Conservation (phyloP, 2,113 vertebrate genomes). For the Oreotrochilus melanogaster region DNA sequence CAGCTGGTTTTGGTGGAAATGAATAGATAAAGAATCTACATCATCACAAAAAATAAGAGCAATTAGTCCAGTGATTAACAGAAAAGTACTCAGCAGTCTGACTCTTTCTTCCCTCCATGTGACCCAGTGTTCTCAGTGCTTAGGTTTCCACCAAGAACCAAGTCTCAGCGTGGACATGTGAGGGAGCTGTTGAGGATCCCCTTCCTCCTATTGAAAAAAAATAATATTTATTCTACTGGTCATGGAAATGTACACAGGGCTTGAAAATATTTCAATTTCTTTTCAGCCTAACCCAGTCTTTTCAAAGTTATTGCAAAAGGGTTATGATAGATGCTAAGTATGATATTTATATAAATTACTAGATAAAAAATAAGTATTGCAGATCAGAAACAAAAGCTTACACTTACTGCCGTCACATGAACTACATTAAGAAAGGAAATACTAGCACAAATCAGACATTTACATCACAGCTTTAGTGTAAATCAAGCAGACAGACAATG, state of each 20-base stretch:
- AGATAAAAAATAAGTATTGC: background rate
- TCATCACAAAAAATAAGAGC: background rate
- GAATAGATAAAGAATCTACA: background rate
- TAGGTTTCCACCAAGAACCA: background rate
- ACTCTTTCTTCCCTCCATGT: background rate
- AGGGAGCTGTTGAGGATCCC: background rate
- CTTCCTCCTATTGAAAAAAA: background rate
- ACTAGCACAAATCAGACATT: background rate
- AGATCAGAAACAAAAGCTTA: background rate
- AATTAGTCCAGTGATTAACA: background rate
- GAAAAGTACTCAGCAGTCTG: background rate
- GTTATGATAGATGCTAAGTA: background rate
- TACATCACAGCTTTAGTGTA: background rate
- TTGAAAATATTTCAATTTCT: background rate
- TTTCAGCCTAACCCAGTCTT: background rate
- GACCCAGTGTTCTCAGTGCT: background rate
- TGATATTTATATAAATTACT: background rate
- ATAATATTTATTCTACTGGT: background rate
- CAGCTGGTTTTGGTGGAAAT: background rate
- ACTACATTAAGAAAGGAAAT: too few species aligned
- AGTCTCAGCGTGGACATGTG: rapidly evolving
- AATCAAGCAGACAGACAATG: background rate
- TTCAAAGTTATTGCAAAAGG: background rate
- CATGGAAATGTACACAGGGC: background rate
- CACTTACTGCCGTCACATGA: background rate